These are phyloP conservation scores for Coelopa pilipes DNA, from an alignment of 2,888 invertebrate species.

Conservation along the genomic window DNA sequence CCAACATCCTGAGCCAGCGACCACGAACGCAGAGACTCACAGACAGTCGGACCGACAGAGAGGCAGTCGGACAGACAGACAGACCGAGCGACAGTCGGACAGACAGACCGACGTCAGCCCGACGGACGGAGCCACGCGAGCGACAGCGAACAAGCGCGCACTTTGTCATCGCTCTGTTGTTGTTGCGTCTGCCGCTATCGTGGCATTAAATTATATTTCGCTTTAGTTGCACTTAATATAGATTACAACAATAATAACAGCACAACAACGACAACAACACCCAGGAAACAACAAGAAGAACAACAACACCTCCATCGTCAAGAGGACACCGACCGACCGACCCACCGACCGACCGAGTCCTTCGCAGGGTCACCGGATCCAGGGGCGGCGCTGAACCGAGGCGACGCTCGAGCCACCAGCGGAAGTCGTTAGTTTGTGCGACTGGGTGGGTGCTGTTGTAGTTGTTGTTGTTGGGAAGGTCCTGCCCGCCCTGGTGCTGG, in stretches of 20 bases:
- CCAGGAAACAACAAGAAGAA: not conserved
- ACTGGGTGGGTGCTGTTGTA: not conserved
- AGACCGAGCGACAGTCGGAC: too few relatives aligned
- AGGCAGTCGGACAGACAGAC: too few relatives aligned
- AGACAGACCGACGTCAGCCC: not conserved
- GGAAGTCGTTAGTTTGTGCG: not conserved
- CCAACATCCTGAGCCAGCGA: constrained; percentile 2
- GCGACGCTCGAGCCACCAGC: too few relatives aligned
- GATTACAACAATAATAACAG: not conserved
- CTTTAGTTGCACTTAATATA: constrained; percentile 7
- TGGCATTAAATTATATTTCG: constrained; percentile 19
- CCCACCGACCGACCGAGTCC: too few relatives aligned
- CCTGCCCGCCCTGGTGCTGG: not conserved
- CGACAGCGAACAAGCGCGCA: not conserved
- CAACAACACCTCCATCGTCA: not conserved
- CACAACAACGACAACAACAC: not conserved
- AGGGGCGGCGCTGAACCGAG: too few relatives aligned
- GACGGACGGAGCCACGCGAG: not conserved
- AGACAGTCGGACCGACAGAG: too few relatives aligned
- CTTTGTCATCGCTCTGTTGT: constrained; percentile 11
- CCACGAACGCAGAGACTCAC: not conserved
- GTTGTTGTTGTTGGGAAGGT: not conserved
- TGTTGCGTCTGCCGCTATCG: not conserved
- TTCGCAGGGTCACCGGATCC: too few relatives aligned
- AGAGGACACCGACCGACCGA: too few relatives aligned